Evolutionary conservation across 2,797 vertebrate species (phyloP), one percentile per base, ranked within the genome.

Genomic region (Sebastes umbrosus): DNA sequence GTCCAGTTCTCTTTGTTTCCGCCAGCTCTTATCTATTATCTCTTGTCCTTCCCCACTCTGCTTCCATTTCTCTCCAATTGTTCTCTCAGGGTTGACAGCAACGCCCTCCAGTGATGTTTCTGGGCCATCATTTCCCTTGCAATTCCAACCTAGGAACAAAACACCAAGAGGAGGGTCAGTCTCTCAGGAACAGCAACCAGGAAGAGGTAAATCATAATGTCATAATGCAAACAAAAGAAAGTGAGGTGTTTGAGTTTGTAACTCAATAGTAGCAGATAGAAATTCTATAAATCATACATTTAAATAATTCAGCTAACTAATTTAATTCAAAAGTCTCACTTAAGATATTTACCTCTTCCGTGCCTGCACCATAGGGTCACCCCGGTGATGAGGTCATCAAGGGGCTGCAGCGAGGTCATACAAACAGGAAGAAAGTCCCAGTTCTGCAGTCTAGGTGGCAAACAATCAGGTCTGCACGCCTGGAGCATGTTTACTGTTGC

Each of bases 321-420:
- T n/a, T 66, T 1, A 10, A 29, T 36, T 36, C 3, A 69, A 63
- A 66, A 27, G 6, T 57, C 8, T 58, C n/a, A 64, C 2, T 63
- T n/a, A 18, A 29, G 11, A 70, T 72, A 43, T 57, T 71, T 62
- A 85, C 80, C 76, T 22, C 32, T 81, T 1, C 24, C 25, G 22
- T 73, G 29, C 8, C 77, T 60, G 72, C 69, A 84, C 27, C 75
- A 75, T 22, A 77, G 50, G 36, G 75, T 83, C 71, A 58, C 4
- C n/a, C 13, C 50, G 1, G 77, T 83, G 43, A 92, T 88, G 58
- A 91, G 31, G 34, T 87, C 55, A 68, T 90, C 87, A 22, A 90
- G 71, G 12, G 87, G 89, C 25, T 89, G 75, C 60, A 90, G 75
- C 0, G 89, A 92, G 24, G 74, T 88, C 77, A 88, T 83, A 86